Conservation (phyloP, 2,888 invertebrate genomes). For the Macrophya annulata region DNA sequence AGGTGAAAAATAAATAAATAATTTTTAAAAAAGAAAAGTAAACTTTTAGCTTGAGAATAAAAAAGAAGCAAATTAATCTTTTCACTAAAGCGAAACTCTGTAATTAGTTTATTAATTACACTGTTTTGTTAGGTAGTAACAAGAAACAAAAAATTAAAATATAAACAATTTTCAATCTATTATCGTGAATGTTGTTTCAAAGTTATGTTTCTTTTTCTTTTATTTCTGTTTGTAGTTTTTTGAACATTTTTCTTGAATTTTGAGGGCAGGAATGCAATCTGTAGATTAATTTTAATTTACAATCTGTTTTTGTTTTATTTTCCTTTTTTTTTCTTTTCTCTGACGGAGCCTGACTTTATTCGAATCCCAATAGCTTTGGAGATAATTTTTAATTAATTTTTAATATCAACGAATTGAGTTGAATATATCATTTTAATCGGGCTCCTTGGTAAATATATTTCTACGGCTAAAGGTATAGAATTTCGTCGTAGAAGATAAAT, state of each 20-base stretch:
- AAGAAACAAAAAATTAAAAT: not conserved
- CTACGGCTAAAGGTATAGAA: not conserved
- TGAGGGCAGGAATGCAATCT: not conserved
- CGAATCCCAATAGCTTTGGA: not conserved
- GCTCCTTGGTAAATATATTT: not conserved
- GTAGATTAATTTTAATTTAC: not conserved
- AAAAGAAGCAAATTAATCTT: not conserved
- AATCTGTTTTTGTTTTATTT: not conserved
- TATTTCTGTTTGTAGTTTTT: not conserved
- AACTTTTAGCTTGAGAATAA: not conserved
- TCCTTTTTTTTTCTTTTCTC: not conserved
- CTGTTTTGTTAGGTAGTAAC: not conserved
- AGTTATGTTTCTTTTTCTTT: not conserved
- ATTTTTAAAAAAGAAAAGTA: no score
- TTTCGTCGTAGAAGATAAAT: conserved; percentile 25
- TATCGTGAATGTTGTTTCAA: not conserved
- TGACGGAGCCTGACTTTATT: conserved; percentile 1
- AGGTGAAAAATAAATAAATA: not conserved
- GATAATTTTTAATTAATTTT: no score
- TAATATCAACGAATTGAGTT: not conserved
- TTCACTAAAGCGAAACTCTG: not conserved
- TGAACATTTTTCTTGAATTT: not conserved
- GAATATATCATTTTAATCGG: conserved; percentile 27
- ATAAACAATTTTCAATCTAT: not conserved
- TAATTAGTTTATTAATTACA: conserved; percentile 1